Evolutionary conservation across 1,140 invertebrate genomes (phyloP), one percentile per base, ranked within the genome.

Genomic region (Drosophila persimilis): DNA sequence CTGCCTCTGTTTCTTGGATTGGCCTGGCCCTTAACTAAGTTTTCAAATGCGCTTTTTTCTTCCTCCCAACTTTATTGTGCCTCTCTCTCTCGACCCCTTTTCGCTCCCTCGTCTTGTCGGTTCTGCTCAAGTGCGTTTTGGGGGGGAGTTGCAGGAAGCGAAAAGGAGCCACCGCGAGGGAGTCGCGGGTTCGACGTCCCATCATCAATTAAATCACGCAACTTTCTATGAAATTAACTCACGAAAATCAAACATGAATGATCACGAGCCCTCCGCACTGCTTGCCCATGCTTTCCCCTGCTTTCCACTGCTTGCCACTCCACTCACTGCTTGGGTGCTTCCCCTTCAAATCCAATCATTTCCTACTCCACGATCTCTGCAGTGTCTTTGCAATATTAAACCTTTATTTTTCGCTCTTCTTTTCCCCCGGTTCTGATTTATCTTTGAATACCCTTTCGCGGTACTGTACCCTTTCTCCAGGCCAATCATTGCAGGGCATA

Each of bases 191-290:
- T 67, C 50, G 44, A n/a, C 43, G 51, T 31, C 31, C 44, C 46
- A 46, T 71, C 64, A 55, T 55, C 59, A 81, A 81, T 83, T 81
- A 83, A 77, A 55, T 64, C 73, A 74, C 73, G 69, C 79, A 81
- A 70, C 79, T 81, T 81, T 81, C 78, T 83, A 81, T 81, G 59
- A 78, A 81, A 81, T 77, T 67, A 77, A 50, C 48, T 51, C 45
- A 55, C 67, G 39, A 39, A 35, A 59, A 70, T 52, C 66, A 39
- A 45, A 72, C 31, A 20, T 47, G 50, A 56, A 31, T 31, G 31
- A 29, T 65, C 47, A 79, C 39, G 48, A 29, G 20, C 62, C 65
- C 15, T 47, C 29, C 31, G 0, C 31, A 11, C 31, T 35, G 31
- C 8, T 35, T 35, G 8, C 31, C 31, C 11, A 3, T 35, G 3